These are phyloP conservation scores for Drosophila kanapiae DNA, from an alignment of 1,140 invertebrate species.

Conservation along the genomic window DNA sequence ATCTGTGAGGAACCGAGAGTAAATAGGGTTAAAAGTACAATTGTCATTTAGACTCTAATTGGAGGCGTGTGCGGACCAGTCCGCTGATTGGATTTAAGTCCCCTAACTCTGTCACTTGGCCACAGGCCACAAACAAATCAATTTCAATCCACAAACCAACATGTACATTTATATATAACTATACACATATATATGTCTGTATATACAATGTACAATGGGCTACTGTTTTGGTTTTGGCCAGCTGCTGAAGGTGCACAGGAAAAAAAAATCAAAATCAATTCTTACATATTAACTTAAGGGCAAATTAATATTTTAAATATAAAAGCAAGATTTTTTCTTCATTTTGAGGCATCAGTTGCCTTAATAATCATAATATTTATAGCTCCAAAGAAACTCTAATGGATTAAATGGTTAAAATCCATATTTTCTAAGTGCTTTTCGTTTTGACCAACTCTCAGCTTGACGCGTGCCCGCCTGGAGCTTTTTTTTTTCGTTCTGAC, in stretches of 20 bases:
- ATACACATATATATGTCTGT: not conserved
- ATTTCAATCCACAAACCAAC: slow-evolving; percentile 49
- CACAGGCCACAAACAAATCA: slow-evolving; percentile 80
- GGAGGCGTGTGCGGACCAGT: slow-evolving; percentile 75
- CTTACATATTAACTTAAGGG: fast-evolving
- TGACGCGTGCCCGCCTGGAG: slow-evolving; percentile 63
- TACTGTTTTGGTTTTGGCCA: slow-evolving; percentile 58
- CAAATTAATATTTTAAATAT: not conserved
- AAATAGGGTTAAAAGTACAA: slow-evolving; percentile 83
- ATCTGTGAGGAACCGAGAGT: slow-evolving; percentile 54
- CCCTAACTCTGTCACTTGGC: slow-evolving; percentile 70
- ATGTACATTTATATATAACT: not conserved
- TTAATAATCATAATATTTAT: not conserved
- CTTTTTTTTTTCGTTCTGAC: slow-evolving; percentile 27
- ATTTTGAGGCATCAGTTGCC: too few relatives aligned
- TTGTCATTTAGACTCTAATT: slow-evolving; percentile 82
- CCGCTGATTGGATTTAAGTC: slow-evolving; percentile 71
- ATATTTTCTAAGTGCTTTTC: not conserved
- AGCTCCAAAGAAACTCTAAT: not conserved
- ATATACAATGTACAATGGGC: slow-evolving; percentile 47
- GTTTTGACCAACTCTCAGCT: slow-evolving; percentile 41
- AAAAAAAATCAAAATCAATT: not conserved
- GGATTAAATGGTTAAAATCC: not conserved
- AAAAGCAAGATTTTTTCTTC: not conserved
- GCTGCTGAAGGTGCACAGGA: slow-evolving; percentile 13